These are phyloP conservation scores for Drosophila neutralis DNA, from an alignment of 2,888 invertebrate species.

Conservation along the genomic window DNA sequence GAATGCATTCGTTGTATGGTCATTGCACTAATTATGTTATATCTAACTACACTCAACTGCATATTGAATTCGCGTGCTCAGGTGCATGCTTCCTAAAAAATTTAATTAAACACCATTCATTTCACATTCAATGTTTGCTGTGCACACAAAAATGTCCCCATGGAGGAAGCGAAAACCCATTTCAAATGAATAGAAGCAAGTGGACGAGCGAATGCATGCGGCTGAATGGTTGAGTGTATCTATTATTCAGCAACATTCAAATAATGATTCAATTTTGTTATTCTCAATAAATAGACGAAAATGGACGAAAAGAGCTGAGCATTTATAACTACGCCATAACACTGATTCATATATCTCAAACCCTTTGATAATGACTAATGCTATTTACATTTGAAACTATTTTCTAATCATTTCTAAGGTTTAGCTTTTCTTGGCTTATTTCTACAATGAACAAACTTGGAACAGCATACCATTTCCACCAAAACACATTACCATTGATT, in stretches of 20 bases:
- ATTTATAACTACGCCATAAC: background rate
- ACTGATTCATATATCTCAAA: background rate
- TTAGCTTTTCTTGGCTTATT: background rate
- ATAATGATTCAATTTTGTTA: background rate
- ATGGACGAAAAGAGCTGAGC: background rate
- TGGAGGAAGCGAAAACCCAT: background rate
- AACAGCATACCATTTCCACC: background rate
- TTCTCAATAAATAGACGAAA: background rate
- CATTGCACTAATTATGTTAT: conserved; percentile 16
- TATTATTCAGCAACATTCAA: conserved; percentile 9
- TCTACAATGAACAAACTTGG: background rate
- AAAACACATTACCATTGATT: background rate
- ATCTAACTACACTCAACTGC: conserved; percentile 12
- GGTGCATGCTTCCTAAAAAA: background rate
- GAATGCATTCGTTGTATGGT: conserved; percentile 17
- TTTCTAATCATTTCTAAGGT: background rate
- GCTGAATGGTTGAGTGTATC: background rate
- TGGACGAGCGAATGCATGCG: background rate
- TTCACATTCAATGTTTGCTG: background rate
- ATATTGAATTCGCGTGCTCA: background rate
- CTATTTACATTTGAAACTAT: background rate
- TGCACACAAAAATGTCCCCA: background rate
- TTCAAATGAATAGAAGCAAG: conserved; percentile 3
- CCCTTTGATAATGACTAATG: background rate
- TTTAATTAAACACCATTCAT: background rate